Percentiles rank a stretch among this genome's conserved stretches.
Evolutionary conservation across 2,113 vertebrate species (phyloP).

Genomic region (Spea bombifrons): DNA sequence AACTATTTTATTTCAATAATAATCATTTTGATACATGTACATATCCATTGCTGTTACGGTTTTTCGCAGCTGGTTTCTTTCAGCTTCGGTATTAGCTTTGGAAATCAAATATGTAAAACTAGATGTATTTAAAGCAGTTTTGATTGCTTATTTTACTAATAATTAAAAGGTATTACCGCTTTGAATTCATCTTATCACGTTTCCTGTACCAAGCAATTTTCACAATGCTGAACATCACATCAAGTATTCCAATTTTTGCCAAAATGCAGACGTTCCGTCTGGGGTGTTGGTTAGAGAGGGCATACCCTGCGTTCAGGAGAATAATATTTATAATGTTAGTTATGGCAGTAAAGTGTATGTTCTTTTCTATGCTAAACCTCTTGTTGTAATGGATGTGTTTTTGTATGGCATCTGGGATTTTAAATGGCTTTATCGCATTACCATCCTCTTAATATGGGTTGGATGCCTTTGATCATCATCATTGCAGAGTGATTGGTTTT

Average conservation of each 20-base stretch:
- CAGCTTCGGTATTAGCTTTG: conserved; percentile 57
- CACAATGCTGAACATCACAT: conserved; percentile 31
- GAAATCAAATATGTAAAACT: conserved; percentile 58
- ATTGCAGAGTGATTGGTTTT: conserved; percentile 48
- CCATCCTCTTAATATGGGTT: conserved; percentile 40
- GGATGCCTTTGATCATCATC: conserved; percentile 41
- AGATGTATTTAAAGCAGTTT: conserved; percentile 53
- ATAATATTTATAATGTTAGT: conserved; percentile 35
- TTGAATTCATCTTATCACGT: conserved; percentile 44
- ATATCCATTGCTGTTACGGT: conserved; percentile 52
- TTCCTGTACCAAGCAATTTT: conserved; percentile 30
- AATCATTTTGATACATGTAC: conserved; percentile 57
- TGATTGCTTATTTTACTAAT: conserved; percentile 57
- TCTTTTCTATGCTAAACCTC: conserved; percentile 21
- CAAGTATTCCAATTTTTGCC: conserved; percentile 24
- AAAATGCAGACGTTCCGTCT: conserved; percentile 24
- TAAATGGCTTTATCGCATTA: conserved; percentile 40
- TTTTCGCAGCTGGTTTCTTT: conserved; percentile 59
- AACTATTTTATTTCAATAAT: conserved; percentile 60
- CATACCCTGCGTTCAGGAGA: conserved; percentile 8
- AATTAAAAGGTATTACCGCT: conserved; percentile 46
- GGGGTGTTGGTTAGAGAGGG: conserved; percentile 2
- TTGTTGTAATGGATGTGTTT: conserved; percentile 38
- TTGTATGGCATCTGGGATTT: conserved; percentile 41
- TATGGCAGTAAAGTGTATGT: conserved; percentile 27